A percentile compares a stretch with the other conserved stretches of the same genome.
Conservation (phyloP, 1,140 invertebrate genomes). For the Diorhabda elongata region DNA sequence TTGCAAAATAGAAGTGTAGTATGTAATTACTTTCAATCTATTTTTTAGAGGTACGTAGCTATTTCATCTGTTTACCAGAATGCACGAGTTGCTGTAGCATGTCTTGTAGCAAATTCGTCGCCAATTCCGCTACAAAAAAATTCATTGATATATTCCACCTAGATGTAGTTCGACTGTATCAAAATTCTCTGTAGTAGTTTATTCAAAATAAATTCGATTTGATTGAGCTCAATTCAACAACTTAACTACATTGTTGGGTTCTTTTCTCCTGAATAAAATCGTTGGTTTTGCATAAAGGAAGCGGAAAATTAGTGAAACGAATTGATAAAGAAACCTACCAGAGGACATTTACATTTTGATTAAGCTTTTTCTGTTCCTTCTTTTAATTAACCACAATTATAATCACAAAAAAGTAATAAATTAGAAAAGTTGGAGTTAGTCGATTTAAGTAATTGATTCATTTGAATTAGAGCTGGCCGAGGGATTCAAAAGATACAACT, state of each 20-base stretch:
- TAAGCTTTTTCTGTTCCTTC: background rate
- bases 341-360: slow-evolving; percentile 2
- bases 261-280: background rate
- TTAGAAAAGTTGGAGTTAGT: slow-evolving; percentile 2
- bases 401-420: background rate
- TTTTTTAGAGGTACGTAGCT: no score
- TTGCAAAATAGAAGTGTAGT: no score
- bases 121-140: no score
- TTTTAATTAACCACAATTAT: background rate
- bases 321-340: background rate
- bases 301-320: background rate
- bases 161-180: no score
- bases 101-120: no score
- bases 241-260: background rate
- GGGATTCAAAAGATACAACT: no score
- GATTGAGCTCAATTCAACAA: background rate
- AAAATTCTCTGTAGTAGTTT: no score
- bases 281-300: background rate
- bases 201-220: background rate
- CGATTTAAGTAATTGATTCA: slow-evolving; percentile 2
- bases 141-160: no score
- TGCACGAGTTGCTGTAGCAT: no score
- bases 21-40: no score
- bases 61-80: no score
- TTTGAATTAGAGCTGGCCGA: background rate